A percentile compares a stretch with the other conserved stretches of the same genome.
These are phyloP conservation scores for Galeruca laticollis DNA, from an alignment of 2,888 invertebrate genomes.

Conservation along the genomic window DNA sequence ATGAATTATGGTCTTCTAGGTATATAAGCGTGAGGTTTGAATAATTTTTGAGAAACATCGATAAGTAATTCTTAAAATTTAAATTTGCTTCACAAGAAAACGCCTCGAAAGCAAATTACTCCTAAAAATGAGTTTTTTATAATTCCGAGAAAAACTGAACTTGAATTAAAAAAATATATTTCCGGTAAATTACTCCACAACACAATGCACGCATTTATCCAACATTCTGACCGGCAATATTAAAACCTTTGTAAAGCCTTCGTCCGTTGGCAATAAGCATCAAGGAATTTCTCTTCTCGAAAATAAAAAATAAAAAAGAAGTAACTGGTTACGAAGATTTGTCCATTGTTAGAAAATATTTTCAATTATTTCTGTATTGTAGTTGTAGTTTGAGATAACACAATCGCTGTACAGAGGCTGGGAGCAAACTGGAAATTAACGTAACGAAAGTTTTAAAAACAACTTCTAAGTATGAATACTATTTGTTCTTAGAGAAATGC, in stretches of 20 bases:
- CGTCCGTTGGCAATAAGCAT: constrained; percentile 7
- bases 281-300: constrained; percentile 11
- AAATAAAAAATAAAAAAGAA: constrained; percentile 23
- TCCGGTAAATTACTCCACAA: constrained; percentile 2
- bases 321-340: constrained; percentile 32
- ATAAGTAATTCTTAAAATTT: no score
- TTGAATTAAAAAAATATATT: neutral
- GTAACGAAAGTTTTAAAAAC: no score
- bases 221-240: constrained; percentile 14
- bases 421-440: neutral
- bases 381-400: constrained; percentile 10
- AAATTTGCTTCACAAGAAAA: no score
- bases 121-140: no score
- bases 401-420: constrained; percentile 18
- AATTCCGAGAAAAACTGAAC: neutral
- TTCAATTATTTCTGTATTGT: constrained; percentile 33
- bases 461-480: no score
- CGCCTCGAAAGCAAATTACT: no score
- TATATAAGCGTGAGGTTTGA: no score
- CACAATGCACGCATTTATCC: constrained; percentile 12
- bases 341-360: constrained; percentile 34
- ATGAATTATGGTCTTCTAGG: no score
- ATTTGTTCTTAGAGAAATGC: no score
- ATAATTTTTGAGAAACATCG: no score
- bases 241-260: constrained; percentile 22